Base-by-base conservation (phyloP, 2,797 vertebrate species). In the Otus scops region DNA sequence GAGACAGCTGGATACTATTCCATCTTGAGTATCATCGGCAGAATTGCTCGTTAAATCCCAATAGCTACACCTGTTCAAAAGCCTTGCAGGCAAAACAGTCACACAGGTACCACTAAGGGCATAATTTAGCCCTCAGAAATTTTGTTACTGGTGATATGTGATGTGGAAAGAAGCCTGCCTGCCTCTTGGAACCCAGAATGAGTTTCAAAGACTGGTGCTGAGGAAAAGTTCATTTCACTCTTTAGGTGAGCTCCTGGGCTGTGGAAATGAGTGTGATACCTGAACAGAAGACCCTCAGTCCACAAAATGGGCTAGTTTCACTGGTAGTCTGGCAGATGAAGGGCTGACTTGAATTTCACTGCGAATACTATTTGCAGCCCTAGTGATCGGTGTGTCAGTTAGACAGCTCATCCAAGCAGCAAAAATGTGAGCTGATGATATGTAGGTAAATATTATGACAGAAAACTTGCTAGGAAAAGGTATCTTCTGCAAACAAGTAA, bases 391-490 rank as follows among this genome's bases (percentile, higher is more conserved):
- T n/a, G 17, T 56, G 80, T 38, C 64, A 61, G 23, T 88, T 50
- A 79, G 51, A 73, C 76, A 74, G 57, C 38, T 83, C 45, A 63
- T 82, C 53, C 39, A 45, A 85, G 47, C n/a, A 85, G 57, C 24
- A 53, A 89, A 54, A 17, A 47, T 45, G 24, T 70, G 57, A 95
- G 34, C 16, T 87, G 85, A 71, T 76, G 56, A 54, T 76, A 69
- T 93, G 60, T 88, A 82, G 34, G 63, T 47, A 95, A 96, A 95
- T 91, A 90, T 90, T 92, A 51, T 63, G 75, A 91, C 70, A 96
- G 54, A 93, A 96, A 90, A 75, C 32, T 88, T 89, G 21, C 77
- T 60, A 75, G 64, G 73, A 53, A 92, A 85, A 85, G 30, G 28
- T 80, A 74, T 81, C 80, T 90, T 85, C 85, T 61, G 26, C 0